These are phyloP conservation scores for Isichthys henryi DNA, from an alignment of 2,113 vertebrate species.

Conservation along the genomic window DNA sequence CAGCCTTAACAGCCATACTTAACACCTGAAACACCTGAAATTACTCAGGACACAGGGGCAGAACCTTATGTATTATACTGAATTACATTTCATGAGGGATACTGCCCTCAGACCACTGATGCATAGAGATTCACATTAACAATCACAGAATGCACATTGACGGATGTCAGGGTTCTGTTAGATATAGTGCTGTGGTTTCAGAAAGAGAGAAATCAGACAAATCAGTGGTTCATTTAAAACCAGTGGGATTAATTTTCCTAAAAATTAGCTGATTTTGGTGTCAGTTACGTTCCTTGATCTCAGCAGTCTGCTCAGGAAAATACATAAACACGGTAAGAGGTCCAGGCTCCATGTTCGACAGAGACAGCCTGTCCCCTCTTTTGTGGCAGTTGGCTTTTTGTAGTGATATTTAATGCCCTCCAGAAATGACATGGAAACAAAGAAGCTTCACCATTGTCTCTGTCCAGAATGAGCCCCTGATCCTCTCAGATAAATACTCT, in stretches of 20 bases:
- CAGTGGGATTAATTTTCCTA: not conserved
- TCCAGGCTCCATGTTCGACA: not conserved
- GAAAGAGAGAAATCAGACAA: not conserved
- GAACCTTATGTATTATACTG: not conserved
- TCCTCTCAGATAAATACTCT: not conserved
- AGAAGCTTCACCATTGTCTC: not conserved
- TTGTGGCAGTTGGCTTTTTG: not conserved
- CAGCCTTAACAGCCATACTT: not conserved
- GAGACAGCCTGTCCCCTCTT: not conserved
- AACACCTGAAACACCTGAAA: not conserved
- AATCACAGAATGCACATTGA: not conserved
- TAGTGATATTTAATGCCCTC: not conserved
- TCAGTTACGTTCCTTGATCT: not conserved
- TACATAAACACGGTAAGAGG: not conserved
- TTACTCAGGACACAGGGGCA: not conserved
- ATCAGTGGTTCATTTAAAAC: not conserved
- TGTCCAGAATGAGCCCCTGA: not conserved
- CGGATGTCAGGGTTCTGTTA: not conserved
- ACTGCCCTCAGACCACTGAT: not conserved
- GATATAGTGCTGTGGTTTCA: not conserved
- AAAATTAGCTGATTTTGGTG: not conserved
- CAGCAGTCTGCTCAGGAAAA: conserved; percentile 7
- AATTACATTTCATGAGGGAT: not conserved
- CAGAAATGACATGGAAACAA: not conserved
- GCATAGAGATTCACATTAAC: not conserved